Evolutionary conservation across 2,113 vertebrate genomes (phyloP).

Genomic region (Motacilla alba): DNA sequence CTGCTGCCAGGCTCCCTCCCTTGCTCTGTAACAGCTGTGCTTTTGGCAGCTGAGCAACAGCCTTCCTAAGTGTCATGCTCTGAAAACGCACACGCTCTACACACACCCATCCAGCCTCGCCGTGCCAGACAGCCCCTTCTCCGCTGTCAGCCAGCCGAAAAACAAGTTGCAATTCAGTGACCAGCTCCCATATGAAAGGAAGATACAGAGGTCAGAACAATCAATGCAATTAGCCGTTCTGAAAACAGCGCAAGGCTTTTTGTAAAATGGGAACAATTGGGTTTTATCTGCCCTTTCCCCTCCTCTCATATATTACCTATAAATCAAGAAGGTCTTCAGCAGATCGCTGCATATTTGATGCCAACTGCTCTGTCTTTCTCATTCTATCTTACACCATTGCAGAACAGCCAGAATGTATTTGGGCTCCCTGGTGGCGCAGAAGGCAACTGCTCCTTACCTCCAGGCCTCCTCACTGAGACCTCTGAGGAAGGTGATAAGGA

Average conservation of each 20-base stretch:
- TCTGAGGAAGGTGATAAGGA: not conserved
- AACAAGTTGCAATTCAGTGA: conserved; percentile 28
- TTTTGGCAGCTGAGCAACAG: conserved; percentile 29
- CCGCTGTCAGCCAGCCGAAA: not conserved
- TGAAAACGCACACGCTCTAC: not conserved
- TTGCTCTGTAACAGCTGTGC: conserved; percentile 27
- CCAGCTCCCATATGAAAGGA: conserved; percentile 7
- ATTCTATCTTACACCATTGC: not conserved
- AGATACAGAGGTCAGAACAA: not conserved
- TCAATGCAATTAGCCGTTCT: not conserved
- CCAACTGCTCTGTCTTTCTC: not conserved
- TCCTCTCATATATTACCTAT: not conserved
- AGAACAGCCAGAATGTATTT: not conserved
- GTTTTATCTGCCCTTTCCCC: not conserved
- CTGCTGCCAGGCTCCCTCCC: not conserved
- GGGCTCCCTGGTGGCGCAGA: not conserved
- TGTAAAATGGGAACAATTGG: not conserved
- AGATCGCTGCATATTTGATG: not conserved
- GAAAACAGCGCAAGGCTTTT: not conserved
- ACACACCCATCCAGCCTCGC: not conserved
- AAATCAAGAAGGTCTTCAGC: not conserved
- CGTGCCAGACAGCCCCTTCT: conserved; percentile 63
- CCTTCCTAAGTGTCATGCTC: conserved; percentile 28
- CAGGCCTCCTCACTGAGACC: not conserved
- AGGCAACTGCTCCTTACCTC: conserved; percentile 9